phyloP scores from a whole-genome alignment of 2,113 vertebrate genomes.

The Sus scrofa region T2T-Sscrofa CM000820.6:8637001-8637500 shows the following conservation, averaged over 20 bases:
- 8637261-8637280: slow-evolving; percentile 10
- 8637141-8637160: background rate
- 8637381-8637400: too few species aligned
- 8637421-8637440: too few species aligned
- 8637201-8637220: background rate
- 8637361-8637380: background rate
- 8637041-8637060: slow-evolving; percentile 6
- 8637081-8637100: background rate
- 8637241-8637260: slow-evolving; percentile 17
- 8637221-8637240: background rate
- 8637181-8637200: background rate
- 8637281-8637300: background rate
- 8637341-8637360: too few species aligned
- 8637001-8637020: background rate
- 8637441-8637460: too few species aligned
- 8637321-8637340: background rate
- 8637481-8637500: too few species aligned
- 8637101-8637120: background rate
- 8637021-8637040: background rate
- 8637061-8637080: background rate
- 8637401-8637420: too few species aligned
- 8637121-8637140: background rate
- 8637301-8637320: background rate
- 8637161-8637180: background rate
- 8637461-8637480: too few species aligned